These are phyloP conservation scores for Argyrosomus japonicus DNA, from an alignment of 2,113 vertebrate genomes.

Conservation along the genomic window DNA sequence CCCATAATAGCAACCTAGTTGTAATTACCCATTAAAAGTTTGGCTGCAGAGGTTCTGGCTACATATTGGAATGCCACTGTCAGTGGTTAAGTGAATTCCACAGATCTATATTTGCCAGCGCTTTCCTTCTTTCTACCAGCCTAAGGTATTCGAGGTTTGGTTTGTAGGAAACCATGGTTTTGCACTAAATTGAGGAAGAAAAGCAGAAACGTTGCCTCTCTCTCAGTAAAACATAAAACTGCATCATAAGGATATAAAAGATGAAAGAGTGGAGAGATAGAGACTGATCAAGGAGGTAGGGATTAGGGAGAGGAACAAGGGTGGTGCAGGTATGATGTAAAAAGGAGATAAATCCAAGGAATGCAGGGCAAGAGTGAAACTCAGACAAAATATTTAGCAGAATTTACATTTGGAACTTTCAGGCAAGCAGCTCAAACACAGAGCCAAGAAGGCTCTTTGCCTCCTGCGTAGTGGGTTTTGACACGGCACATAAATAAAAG, in stretches of 20 bases:
- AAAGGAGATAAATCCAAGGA: conserved; percentile 6
- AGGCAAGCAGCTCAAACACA: neutral
- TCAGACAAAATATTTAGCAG: conserved; percentile 12
- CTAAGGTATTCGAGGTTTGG: conserved; percentile 46
- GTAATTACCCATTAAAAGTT: conserved; percentile 63
- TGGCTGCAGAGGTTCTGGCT: conserved; percentile 52
- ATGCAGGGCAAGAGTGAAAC: conserved; percentile 17
- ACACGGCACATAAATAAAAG: conserved; percentile 51
- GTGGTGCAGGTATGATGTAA: neutral
- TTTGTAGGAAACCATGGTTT: conserved; percentile 23
- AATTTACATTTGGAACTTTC: conserved; percentile 4
- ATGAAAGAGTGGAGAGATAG: neutral
- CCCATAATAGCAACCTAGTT: conserved; percentile 44
- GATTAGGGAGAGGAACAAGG: neutral
- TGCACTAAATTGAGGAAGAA: conserved; percentile 34
- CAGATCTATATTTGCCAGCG: conserved; percentile 52
- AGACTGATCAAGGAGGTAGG: neutral
- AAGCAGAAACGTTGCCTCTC: conserved; percentile 18
- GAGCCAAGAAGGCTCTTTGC: neutral
- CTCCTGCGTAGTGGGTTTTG: neutral
- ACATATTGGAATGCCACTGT: conserved; percentile 56
- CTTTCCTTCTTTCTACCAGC: conserved; percentile 35
- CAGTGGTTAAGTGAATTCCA: conserved; percentile 54
- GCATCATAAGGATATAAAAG: neutral
- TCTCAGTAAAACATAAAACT: neutral